Percentiles rank a stretch among this genome's conserved stretches.
These are phyloP conservation scores for Ictalurus furcatus DNA, from an alignment of 2,113 vertebrate genomes.

Conservation along the genomic window DNA sequence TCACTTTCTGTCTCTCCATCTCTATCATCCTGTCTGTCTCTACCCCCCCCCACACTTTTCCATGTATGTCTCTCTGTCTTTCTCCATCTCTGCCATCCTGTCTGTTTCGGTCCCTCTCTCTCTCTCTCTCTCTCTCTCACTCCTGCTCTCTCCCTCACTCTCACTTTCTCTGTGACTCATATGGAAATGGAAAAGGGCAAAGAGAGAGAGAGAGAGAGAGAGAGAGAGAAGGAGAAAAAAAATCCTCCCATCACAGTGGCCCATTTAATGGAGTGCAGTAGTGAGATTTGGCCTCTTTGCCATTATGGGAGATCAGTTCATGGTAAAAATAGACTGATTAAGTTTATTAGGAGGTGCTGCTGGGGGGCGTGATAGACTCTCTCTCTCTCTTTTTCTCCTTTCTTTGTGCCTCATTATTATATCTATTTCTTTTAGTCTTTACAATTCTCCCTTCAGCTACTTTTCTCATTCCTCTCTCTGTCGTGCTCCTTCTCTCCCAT, in stretches of 20 bases:
- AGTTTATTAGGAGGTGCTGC: constrained; percentile 54
- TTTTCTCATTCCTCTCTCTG: neutral
- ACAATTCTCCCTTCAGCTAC: constrained; percentile 12
- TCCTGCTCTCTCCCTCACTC: neutral
- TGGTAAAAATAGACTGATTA: constrained; percentile 53
- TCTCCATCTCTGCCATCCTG: neutral
- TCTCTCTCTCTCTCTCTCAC: neutral
- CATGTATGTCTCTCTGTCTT: neutral
- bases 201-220: constrained; percentile 19
- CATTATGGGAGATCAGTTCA: constrained; percentile 49
- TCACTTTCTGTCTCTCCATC: neutral
- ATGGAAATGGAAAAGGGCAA: constrained; percentile 26
- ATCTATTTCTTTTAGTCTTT: neutral
- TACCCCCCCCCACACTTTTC: neutral
- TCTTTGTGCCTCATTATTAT: neutral
- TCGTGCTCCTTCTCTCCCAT: neutral
- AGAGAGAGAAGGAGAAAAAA: constrained; percentile 24
- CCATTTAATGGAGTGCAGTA: constrained; percentile 53
- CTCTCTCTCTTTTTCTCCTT: constrained; percentile 9
- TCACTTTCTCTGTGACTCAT: constrained; percentile 31
- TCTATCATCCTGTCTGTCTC: neutral
- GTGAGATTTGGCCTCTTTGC: constrained; percentile 51
- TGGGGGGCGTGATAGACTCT: constrained; percentile 29
- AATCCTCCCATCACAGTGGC: constrained; percentile 46
- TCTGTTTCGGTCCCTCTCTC: neutral